Percentiles rank a stretch among this genome's conserved stretches.
Conservation (phyloP, 2,113 vertebrate species). For the Pseudorectes ferrugineus region DNA sequence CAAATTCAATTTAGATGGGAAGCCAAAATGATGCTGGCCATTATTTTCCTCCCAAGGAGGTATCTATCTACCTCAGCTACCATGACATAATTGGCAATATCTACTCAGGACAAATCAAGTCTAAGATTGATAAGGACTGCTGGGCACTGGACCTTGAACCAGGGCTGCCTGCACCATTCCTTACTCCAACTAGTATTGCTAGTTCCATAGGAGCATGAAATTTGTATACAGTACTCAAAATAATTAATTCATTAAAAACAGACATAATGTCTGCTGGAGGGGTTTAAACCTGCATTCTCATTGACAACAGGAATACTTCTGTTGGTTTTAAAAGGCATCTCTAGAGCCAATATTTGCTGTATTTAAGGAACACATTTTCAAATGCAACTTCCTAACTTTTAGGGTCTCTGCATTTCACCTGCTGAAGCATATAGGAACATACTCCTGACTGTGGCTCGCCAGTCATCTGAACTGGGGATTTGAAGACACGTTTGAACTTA, state of each 20-base stretch:
- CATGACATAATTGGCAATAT: slow-evolving; percentile 31
- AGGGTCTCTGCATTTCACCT: not conserved
- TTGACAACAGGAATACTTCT: not conserved
- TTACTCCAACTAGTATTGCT: not conserved
- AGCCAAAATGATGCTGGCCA: not conserved
- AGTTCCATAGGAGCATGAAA: not conserved
- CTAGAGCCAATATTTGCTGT: not conserved
- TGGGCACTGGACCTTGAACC: not conserved
- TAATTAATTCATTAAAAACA: not conserved
- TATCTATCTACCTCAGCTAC: not conserved
- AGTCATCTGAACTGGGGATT: not conserved
- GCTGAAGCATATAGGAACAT: rapidly evolving
- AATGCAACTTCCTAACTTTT: not conserved
- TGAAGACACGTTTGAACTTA: not conserved
- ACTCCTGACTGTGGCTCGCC: not conserved
- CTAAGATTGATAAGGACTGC: not conserved
- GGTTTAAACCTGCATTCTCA: not conserved
- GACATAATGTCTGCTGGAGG: not conserved
- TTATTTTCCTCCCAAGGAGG: not conserved
- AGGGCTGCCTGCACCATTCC: not conserved
- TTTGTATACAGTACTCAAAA: not conserved
- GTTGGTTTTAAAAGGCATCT: not conserved
- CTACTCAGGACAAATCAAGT: not conserved
- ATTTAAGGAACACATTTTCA: not conserved
- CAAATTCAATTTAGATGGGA: slow-evolving; percentile 46